These are phyloP conservation scores for Pteronura brasiliensis DNA, from an alignment of 2,113 vertebrate species.

Conservation along the genomic window DNA sequence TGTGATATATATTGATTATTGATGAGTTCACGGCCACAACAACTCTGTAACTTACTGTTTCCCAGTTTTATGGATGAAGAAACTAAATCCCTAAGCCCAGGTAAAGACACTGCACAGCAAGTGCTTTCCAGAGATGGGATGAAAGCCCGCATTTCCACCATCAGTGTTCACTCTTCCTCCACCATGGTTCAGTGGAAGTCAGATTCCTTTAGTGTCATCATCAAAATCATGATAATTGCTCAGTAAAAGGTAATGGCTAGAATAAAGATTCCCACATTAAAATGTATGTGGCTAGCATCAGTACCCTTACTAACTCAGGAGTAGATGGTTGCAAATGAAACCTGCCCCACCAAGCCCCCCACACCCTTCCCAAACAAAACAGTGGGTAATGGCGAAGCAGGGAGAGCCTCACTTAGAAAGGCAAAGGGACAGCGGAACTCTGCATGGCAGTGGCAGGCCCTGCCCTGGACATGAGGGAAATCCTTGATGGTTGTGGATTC, in stretches of 20 bases:
- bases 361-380: neutral
- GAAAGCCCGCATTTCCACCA: accelerated
- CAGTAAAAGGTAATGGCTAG: neutral
- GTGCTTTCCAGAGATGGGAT: neutral
- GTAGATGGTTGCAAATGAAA: accelerated
- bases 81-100: too few species aligned
- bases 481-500: accelerated
- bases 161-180: accelerated
- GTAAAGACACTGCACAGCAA: too few species aligned
- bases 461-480: neutral
- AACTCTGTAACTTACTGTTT: too few species aligned
- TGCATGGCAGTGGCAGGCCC: accelerated
- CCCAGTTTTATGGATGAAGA: neutral
- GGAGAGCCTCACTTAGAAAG: accelerated
- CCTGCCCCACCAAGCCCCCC: accelerated
- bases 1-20: accelerated
- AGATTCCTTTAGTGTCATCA: neutral
- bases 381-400: accelerated
- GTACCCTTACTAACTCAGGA: too few species aligned
- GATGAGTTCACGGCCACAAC: neutral
- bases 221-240: neutral
- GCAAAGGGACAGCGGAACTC: too few species aligned
- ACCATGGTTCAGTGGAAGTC: neutral
- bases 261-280: neutral
- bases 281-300: accelerated